phyloP scores from a whole-genome alignment of 2,113 vertebrate genomes.

The Tachysurus fulvidraco region DNA sequence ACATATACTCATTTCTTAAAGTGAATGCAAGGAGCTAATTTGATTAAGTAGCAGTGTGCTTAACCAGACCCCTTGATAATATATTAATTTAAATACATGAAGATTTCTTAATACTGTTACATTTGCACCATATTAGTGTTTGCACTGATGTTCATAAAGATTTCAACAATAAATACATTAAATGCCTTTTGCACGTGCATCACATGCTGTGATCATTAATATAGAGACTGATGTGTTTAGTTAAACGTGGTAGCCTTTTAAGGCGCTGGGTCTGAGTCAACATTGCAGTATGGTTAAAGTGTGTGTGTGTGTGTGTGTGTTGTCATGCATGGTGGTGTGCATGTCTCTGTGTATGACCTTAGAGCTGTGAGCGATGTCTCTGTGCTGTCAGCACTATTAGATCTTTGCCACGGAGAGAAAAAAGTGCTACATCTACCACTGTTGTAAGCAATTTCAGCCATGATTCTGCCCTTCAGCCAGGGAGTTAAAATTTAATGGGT shows the following conservation, averaged over 20 bases:
- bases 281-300: neutral
- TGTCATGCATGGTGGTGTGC: neutral
- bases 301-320: constrained; percentile 26
- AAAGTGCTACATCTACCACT: constrained; percentile 57
- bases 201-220: neutral
- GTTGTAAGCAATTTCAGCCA: constrained; percentile 70
- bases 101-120: neutral
- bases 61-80: neutral
- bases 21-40: neutral
- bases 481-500: constrained; percentile 62
- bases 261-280: neutral
- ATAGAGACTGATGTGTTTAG: neutral
- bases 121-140: neutral
- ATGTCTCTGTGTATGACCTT: constrained; percentile 9
- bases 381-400: constrained; percentile 59
- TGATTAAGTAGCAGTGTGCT: neutral
- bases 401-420: constrained; percentile 44
- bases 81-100: neutral
- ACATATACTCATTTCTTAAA: neutral
- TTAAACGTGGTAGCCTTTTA: neutral
- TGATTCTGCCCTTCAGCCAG: constrained; percentile 63
- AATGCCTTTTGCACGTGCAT: neutral
- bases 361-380: constrained; percentile 37
- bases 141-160: neutral
- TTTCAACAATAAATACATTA: neutral